A percentile compares a stretch with the other conserved stretches of the same genome.
Conservation (phyloP, 2,797 vertebrate species). For the Fistularia tabacaria region DNA sequence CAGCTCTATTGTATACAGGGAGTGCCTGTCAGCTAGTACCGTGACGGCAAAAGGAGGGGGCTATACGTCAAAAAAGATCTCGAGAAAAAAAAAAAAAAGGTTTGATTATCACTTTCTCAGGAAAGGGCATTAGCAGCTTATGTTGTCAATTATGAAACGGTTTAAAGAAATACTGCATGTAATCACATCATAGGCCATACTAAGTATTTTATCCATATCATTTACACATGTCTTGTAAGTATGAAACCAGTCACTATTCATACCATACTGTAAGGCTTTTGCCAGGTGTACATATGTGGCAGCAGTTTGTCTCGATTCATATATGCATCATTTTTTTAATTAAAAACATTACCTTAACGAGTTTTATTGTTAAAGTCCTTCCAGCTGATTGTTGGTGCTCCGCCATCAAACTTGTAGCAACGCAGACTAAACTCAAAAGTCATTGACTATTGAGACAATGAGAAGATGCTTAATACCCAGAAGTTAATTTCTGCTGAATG, state of each 20-base stretch:
- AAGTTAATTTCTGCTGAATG: too few species aligned
- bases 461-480: too few species aligned
- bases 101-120: constrained; percentile 65
- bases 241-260: constrained; percentile 23
- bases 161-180: constrained; percentile 21
- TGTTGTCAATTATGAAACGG: constrained; percentile 34
- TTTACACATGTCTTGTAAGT: constrained; percentile 2
- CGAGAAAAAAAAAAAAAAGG: not conserved
- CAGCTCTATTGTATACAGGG: constrained; percentile 10
- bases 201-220: constrained; percentile 31
- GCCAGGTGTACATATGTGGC: constrained; percentile 22
- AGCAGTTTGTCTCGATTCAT: too few species aligned
- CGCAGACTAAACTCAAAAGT: not conserved
- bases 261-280: constrained; percentile 19
- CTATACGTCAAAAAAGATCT: constrained; percentile 21
- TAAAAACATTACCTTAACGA: constrained; percentile 3
- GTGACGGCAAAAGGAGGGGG: constrained; percentile 6
- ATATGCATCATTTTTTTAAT: constrained; percentile 20
- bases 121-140: constrained; percentile 60
- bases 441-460: too few species aligned
- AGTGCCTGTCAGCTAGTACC: constrained; percentile 8
- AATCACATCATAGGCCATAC: constrained; percentile 17
- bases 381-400: not conserved
- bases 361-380: not conserved
- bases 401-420: not conserved